Conservation (phyloP, 2,797 vertebrate genomes). For the Cichlasoma orientale region DNA sequence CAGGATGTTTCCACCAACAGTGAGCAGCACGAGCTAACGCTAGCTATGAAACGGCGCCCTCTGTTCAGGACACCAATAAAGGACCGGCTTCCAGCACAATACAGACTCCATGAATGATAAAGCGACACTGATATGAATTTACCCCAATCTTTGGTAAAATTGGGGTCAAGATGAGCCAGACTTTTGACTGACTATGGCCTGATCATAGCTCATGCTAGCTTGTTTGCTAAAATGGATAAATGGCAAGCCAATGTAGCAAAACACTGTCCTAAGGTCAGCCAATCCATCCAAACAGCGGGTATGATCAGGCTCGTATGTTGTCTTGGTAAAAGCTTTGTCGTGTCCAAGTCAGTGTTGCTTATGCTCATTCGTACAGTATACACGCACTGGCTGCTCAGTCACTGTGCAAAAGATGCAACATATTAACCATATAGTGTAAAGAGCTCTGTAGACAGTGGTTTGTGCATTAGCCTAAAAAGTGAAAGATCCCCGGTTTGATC, state of each 20-base stretch:
- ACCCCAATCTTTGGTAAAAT: background rate
- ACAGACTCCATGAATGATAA: background rate
- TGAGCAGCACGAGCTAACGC: no score
- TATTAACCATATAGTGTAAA: background rate
- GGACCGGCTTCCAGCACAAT: background rate
- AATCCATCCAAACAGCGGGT: accelerated
- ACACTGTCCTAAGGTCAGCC: accelerated
- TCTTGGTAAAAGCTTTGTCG: background rate
- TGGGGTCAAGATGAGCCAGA: background rate
- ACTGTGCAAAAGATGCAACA: background rate
- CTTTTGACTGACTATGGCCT: background rate
- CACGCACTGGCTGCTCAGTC: accelerated
- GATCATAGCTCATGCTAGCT: background rate
- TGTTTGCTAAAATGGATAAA: background rate
- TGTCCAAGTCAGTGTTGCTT: background rate
- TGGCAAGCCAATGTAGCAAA: background rate
- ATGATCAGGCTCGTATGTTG: background rate
- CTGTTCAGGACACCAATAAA: background rate
- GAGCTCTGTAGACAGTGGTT: accelerated
- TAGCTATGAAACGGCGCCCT: background rate
- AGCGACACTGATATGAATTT: background rate
- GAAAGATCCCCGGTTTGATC: background rate
- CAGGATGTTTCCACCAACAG: background rate
- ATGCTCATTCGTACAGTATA: background rate
- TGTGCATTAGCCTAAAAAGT: background rate